These are phyloP conservation scores for Sebastes schlegelii DNA, from an alignment of 2,113 vertebrate species.

Conservation along the genomic window DNA sequence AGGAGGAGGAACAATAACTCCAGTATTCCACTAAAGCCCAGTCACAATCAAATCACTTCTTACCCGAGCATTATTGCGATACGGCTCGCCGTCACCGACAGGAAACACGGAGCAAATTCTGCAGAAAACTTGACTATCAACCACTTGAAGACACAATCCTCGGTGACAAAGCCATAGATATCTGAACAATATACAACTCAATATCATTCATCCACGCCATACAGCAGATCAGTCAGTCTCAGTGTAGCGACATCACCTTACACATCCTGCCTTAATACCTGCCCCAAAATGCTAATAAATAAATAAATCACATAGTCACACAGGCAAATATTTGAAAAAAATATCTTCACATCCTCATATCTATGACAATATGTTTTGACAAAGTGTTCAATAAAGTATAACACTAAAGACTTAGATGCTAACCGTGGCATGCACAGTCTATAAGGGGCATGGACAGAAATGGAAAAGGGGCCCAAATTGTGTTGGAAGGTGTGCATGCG, in stretches of 20 bases:
- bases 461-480: not conserved
- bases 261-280: not conserved
- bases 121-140: not conserved
- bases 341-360: not conserved
- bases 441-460: not conserved
- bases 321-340: not conserved
- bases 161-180: not conserved
- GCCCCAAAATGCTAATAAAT: not conserved
- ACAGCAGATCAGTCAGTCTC: not conserved
- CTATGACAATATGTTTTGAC: not conserved
- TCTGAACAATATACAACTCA: not conserved
- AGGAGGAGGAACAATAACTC: not conserved
- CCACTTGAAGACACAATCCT: not conserved
- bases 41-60: not conserved
- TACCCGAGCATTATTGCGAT: not conserved
- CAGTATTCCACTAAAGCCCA: not conserved
- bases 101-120: not conserved
- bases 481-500: not conserved
- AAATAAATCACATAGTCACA: not conserved
- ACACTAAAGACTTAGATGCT: not conserved
- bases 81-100: not conserved
- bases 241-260: not conserved
- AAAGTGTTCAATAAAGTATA: not conserved
- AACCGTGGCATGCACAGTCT: not conserved
- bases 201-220: not conserved